Conservation (phyloP, 2,797 vertebrate genomes). For the Selene dorsalis region DNA sequence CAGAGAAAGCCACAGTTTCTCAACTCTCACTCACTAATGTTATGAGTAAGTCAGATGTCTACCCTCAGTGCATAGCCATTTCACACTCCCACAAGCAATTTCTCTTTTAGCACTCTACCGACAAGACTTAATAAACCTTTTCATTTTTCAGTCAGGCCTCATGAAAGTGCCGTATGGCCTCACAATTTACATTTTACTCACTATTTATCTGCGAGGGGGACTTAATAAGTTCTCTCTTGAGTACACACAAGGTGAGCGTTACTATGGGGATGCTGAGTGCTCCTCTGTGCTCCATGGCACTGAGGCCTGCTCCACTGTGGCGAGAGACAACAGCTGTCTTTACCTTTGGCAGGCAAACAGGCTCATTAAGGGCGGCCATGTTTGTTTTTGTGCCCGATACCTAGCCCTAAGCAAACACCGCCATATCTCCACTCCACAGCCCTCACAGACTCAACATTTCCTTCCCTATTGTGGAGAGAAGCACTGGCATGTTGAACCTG, state of each 20-base stretch:
- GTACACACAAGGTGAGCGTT: constrained; percentile 77
- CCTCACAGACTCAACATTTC: constrained; percentile 80
- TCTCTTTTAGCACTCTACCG: constrained; percentile 60
- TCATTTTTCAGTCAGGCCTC: constrained; percentile 61
- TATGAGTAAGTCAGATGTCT: constrained; percentile 54
- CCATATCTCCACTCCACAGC: constrained; percentile 82
- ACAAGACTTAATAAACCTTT: constrained; percentile 70
- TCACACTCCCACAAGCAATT: constrained; percentile 66
- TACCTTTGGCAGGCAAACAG: constrained; percentile 86
- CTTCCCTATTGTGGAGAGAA: constrained; percentile 76
- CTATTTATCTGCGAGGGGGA: constrained; percentile 74
- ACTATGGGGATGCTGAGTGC: constrained; percentile 78
- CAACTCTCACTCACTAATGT: constrained; percentile 56
- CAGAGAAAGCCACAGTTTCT: constrained; percentile 53
- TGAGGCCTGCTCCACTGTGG: constrained; percentile 77
- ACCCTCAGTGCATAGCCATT: constrained; percentile 41
- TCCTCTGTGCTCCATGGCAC: constrained; percentile 61
- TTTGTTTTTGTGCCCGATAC: constrained; percentile 86
- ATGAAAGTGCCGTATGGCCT: constrained; percentile 59
- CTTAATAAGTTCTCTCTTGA: constrained; percentile 75
- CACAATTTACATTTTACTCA: constrained; percentile 76
- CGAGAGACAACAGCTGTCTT: constrained; percentile 85
- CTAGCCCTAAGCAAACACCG: constrained; percentile 84
- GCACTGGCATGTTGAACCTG: constrained; percentile 66
- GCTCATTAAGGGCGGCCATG: constrained; percentile 84